A percentile compares a stretch with the other conserved stretches of the same genome.
These are phyloP conservation scores for Leptatherina wallacei DNA, from an alignment of 2,797 vertebrate species.

Conservation along the genomic window DNA sequence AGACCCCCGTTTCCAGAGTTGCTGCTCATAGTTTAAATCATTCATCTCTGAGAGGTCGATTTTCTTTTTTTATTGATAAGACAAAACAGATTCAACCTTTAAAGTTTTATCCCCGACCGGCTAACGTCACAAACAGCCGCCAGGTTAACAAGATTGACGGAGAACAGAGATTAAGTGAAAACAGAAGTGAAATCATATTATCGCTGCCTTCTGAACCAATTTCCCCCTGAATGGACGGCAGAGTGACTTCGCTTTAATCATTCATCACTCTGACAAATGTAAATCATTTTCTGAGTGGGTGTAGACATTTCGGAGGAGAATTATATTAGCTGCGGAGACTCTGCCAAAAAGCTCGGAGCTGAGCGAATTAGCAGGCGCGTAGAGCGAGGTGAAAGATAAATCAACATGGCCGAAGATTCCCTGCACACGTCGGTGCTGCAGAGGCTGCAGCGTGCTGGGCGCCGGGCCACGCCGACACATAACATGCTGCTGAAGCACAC, in stretches of 20 bases:
- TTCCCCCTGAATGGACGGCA: constrained; percentile 5
- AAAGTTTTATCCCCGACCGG: neutral
- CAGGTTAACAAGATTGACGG: neutral
- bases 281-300: constrained; percentile 37
- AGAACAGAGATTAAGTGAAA: constrained; percentile 29
- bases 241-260: constrained; percentile 35
- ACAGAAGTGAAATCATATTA: constrained; percentile 18
- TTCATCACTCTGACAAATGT: constrained; percentile 43
- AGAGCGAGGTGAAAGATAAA: constrained; percentile 56
- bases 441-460: constrained; percentile 39
- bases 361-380: constrained; percentile 36
- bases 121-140: constrained; percentile 4
- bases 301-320: constrained; percentile 38
- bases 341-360: constrained; percentile 38
- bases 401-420: constrained; percentile 46
- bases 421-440: constrained; percentile 32
- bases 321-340: constrained; percentile 37
- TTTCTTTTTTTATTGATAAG: too few species aligned
- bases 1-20: too few species aligned
- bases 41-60: too few species aligned
- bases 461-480: constrained; percentile 58
- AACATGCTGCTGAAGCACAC: constrained; percentile 71
- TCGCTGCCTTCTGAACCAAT: neutral
- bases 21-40: too few species aligned
- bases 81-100: too few species aligned